A percentile compares a stretch with the other conserved stretches of the same genome.
Conservation (phyloP, 2,113 vertebrate species). For the Willisornis vidua region DNA sequence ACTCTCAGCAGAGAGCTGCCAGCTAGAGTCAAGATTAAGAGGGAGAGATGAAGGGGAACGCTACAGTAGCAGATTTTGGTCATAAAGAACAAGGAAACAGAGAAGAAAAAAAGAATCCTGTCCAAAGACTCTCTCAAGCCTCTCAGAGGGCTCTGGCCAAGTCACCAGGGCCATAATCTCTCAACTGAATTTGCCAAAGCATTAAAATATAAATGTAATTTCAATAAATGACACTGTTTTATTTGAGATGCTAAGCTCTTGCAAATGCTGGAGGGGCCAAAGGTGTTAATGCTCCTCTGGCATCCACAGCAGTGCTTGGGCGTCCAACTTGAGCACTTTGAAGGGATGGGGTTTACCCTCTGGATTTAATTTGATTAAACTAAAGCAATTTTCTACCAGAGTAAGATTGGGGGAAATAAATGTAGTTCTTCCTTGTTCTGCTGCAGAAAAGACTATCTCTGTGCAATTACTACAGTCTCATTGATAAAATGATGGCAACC, state of each 20-base stretch:
- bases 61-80: slow-evolving; percentile 20
- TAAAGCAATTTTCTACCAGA: neutral
- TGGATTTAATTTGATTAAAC: neutral
- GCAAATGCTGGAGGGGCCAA: neutral
- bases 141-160: neutral
- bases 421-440: neutral
- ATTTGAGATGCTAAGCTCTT: neutral
- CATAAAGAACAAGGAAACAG: neutral
- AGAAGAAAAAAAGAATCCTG: neutral
- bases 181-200: neutral
- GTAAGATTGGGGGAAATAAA: neutral
- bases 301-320: neutral
- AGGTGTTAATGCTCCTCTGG: slow-evolving; percentile 41
- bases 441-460: neutral
- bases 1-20: neutral
- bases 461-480: neutral
- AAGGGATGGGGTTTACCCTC: neutral
- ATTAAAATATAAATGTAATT: neutral
- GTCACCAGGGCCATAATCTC: neutral
- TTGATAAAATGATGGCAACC: neutral
- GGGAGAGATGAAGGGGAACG: neutral
- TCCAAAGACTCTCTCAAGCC: neutral
- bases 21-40: slow-evolving; percentile 15
- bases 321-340: neutral
- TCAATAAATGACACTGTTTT: neutral